Conservation (phyloP, 1,140 invertebrate genomes). For the Scaptomyza montana region DNA sequence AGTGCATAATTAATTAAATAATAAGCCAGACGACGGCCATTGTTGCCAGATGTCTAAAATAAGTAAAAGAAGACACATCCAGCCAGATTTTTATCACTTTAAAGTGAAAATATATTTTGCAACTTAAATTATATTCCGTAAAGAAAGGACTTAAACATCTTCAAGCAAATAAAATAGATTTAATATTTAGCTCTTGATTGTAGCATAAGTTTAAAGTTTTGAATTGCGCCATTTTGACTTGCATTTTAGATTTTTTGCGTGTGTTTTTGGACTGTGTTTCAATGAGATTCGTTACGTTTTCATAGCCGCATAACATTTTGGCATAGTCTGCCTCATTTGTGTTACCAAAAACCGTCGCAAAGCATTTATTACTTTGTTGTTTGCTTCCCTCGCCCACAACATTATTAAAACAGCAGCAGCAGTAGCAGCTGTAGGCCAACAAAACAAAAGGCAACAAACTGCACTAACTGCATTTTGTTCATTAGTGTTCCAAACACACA, state of each 20-base stretch:
- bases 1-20: slow-evolving; percentile 51
- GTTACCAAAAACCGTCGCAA: slow-evolving; percentile 35
- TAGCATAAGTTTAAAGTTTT: no score
- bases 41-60: slow-evolving; percentile 22
- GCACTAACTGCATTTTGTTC: slow-evolving; percentile 48
- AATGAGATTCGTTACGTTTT: slow-evolving; percentile 46
- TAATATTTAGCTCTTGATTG: no score
- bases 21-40: slow-evolving; percentile 30
- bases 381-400: neutral
- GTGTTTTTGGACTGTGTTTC: slow-evolving; percentile 20
- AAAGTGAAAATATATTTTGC: slow-evolving; percentile 1
- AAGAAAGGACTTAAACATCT: no score
- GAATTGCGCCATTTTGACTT: neutral
- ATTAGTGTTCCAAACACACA: slow-evolving; percentile 40
- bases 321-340: slow-evolving; percentile 30
- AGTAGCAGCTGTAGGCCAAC: slow-evolving; percentile 32
- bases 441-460: slow-evolving; percentile 45
- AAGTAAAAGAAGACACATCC: neutral
- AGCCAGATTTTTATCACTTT: neutral
- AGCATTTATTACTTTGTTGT: slow-evolving; percentile 48
- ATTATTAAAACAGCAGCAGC: slow-evolving; percentile 49
- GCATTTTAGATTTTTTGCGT: slow-evolving; percentile 1
- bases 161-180: no score
- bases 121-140: no score
- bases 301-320: slow-evolving; percentile 46